Percentiles rank a stretch among this genome's conserved stretches.
Evolutionary conservation across 2,797 vertebrate genomes (phyloP).

Genomic region (Acipenser ruthenus): DNA sequence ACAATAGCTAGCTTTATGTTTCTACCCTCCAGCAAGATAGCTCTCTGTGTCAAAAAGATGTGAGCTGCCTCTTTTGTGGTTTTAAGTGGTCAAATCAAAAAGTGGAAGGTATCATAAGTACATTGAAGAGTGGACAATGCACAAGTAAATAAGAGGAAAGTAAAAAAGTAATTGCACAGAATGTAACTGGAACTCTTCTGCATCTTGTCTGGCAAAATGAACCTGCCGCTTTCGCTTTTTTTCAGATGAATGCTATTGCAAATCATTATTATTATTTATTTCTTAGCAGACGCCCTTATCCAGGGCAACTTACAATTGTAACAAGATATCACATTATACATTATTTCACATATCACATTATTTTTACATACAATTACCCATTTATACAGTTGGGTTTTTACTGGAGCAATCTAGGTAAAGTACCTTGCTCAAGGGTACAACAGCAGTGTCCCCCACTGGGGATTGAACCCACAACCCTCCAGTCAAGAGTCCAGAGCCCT

Average conservation of each 20-base stretch:
- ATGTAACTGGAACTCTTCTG: not conserved
- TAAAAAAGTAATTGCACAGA: not conserved
- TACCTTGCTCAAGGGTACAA: too few relatives aligned
- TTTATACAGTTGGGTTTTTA: too few relatives aligned
- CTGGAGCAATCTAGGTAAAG: too few relatives aligned
- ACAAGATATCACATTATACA: too few relatives aligned
- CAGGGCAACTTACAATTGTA: too few relatives aligned
- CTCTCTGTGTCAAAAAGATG: not conserved
- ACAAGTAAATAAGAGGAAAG: not conserved
- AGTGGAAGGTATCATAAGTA: not conserved
- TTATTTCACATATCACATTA: too few relatives aligned
- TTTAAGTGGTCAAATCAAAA: not conserved
- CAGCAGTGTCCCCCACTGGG: too few relatives aligned
- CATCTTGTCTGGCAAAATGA: not conserved
- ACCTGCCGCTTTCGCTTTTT: not conserved
- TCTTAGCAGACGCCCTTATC: too few relatives aligned
- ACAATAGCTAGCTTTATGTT: not conserved
- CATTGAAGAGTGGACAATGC: not conserved
- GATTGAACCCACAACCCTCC: too few relatives aligned
- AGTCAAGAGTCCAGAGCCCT: too few relatives aligned
- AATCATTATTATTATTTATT: too few relatives aligned
- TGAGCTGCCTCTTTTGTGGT: not conserved
- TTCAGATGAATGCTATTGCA: not conserved
- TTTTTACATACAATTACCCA: too few relatives aligned
- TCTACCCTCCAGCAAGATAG: conserved; percentile 1